Conservation (phyloP, 2,797 vertebrate genomes). For the Coccyzus lansbergi region DNA sequence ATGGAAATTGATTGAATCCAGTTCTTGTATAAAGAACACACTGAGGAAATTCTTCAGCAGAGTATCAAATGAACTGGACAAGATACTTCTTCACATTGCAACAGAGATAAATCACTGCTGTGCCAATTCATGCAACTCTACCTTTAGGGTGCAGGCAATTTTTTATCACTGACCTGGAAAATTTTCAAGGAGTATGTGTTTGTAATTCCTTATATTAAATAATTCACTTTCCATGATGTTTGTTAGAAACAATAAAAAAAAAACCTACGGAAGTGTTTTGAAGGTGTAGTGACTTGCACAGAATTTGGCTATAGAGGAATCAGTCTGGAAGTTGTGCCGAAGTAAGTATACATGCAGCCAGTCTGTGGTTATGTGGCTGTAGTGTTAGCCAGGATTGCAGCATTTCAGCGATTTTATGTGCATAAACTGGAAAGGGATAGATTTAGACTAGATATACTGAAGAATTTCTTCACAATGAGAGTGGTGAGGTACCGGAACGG, state of each 20-base stretch:
- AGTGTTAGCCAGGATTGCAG: background rate
- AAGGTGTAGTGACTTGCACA: background rate
- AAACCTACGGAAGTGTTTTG: background rate
- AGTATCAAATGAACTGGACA: background rate
- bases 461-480: too few species aligned
- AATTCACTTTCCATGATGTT: background rate
- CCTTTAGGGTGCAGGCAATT: background rate
- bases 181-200: background rate
- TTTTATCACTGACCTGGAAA: conserved; percentile 27
- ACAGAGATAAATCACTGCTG: background rate
- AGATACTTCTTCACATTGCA: background rate
- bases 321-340: background rate
- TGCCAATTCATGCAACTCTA: background rate
- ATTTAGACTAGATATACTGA: too few species aligned
- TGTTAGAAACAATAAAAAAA: background rate
- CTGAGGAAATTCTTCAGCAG: background rate
- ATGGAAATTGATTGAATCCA: background rate
- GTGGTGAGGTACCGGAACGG: too few species aligned
- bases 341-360: rapidly evolving
- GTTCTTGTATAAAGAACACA: background rate
- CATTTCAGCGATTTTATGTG: background rate
- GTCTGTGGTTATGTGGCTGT: background rate
- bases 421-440: too few species aligned
- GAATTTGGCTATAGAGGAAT: background rate
- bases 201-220: background rate